A percentile compares a stretch with the other conserved stretches of the same genome.
These are phyloP conservation scores for Podarcis siculus DNA, from an alignment of 2,797 vertebrate species.

Conservation along the genomic window DNA sequence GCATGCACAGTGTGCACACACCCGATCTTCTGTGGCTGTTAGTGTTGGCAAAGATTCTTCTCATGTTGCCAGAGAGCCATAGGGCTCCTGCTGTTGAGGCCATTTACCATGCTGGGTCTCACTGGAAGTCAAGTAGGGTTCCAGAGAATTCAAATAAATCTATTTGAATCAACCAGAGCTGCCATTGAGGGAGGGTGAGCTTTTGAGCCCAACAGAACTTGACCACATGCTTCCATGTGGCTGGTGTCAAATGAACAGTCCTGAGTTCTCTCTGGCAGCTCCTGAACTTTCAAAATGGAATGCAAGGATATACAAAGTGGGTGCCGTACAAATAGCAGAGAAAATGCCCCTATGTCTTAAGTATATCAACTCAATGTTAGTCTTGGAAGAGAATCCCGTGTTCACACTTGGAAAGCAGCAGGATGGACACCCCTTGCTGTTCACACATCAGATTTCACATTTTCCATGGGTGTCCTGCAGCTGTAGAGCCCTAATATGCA, in stretches of 20 bases:
- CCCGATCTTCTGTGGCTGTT: not conserved
- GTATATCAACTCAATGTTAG: not conserved
- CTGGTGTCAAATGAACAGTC: not conserved
- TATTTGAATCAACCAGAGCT: not conserved
- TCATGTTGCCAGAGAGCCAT: slow-evolving; percentile 34
- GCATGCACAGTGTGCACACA: not conserved
- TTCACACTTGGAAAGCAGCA: not conserved
- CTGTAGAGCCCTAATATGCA: not conserved
- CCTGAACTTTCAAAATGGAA: not conserved
- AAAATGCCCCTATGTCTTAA: not conserved
- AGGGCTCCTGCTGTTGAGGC: not conserved
- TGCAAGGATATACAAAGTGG: not conserved
- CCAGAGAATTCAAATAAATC: not conserved
- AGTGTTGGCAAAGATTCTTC: slow-evolving; percentile 17
- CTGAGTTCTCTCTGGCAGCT: not conserved
- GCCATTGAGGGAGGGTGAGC: too few species aligned
- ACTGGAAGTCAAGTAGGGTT: not conserved
- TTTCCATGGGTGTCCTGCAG: not conserved
- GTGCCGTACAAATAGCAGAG: too few species aligned
- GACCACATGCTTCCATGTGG: not conserved
- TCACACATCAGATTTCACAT: not conserved
- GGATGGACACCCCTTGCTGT: not conserved
- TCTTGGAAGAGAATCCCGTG: not conserved
- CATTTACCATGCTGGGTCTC: not conserved
- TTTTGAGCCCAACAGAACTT: not conserved